A percentile compares a stretch with the other conserved stretches of the same genome.
These are phyloP conservation scores for Macrosiphum euphorbiae DNA, from an alignment of 2,888 invertebrate species.

Conservation along the genomic window DNA sequence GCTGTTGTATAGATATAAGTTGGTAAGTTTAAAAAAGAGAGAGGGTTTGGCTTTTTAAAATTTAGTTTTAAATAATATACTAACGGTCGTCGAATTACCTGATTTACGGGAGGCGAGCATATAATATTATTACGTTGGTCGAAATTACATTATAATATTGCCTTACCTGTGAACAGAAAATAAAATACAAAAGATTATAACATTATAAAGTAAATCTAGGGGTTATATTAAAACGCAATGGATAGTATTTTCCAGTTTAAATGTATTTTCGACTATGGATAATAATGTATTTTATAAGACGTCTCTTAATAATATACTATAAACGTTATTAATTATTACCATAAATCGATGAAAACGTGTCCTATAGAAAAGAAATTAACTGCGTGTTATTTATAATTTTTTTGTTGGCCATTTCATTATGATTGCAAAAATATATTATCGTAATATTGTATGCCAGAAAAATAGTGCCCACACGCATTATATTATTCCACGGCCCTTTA, in stretches of 20 bases:
- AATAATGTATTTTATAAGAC: not conserved
- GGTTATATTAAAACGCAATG: not conserved
- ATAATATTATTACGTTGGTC: not conserved
- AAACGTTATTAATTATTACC: too few species aligned
- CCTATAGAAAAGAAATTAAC: not conserved
- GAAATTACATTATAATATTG: not conserved
- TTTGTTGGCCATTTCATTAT: not conserved
- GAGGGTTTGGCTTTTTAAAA: not conserved
- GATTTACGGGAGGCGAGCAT: not conserved
- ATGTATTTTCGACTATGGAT: not conserved
- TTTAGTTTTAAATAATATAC: not conserved
- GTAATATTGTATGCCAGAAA: not conserved
- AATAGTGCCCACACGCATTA: not conserved
- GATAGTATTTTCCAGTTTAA: not conserved
- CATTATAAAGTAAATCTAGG: not conserved
- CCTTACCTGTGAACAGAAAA: constrained; percentile 27
- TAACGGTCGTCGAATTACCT: not conserved
- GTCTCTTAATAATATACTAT: not conserved
- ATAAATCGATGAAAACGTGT: not conserved
- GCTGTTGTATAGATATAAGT: too few species aligned
- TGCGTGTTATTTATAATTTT: not conserved
- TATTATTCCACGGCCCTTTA: not conserved
- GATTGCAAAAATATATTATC: not conserved
- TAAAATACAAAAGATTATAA: not conserved
- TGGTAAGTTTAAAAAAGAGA: not conserved